Conservation (phyloP, 2,113 vertebrate genomes). For the Sisor rabdophorus region DNA sequence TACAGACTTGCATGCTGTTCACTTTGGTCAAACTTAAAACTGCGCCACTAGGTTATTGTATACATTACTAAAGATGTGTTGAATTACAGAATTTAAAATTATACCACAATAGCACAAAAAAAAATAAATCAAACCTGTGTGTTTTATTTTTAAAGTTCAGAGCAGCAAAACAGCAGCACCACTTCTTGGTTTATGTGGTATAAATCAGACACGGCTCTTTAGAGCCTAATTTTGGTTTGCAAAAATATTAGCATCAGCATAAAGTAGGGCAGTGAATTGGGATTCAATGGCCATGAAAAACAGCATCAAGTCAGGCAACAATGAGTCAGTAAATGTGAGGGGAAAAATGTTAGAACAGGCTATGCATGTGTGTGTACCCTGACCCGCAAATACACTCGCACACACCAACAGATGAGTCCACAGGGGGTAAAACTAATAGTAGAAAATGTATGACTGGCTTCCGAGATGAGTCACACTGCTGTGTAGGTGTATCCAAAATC, state of each 20-base stretch:
- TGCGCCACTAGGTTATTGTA: not conserved
- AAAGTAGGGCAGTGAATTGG: conserved; percentile 33
- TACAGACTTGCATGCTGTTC: conserved; percentile 3
- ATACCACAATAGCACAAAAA: not conserved
- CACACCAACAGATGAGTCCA: conserved; percentile 1
- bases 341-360: conserved; percentile 16
- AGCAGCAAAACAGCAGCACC: not conserved
- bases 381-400: not conserved
- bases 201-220: conserved; percentile 1
- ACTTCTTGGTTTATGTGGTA: not conserved
- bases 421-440: conserved; percentile 6
- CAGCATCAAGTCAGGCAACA: conserved; percentile 38
- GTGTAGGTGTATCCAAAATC: conserved; percentile 26
- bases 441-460: conserved; percentile 36
- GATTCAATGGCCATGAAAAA: conserved; percentile 43
- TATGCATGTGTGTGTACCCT: not conserved
- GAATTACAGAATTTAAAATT: not conserved
- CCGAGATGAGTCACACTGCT: conserved; percentile 22
- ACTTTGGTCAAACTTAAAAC: conserved; percentile 46
- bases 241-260: conserved; percentile 20
- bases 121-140: not conserved
- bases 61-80: not conserved
- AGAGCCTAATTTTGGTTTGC: conserved; percentile 11
- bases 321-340: conserved; percentile 59
- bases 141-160: not conserved